Evolutionary conservation across 2,888 invertebrate species (phyloP), one percentile per base, ranked within the genome.

Genomic region (Eudemis profundana): DNA sequence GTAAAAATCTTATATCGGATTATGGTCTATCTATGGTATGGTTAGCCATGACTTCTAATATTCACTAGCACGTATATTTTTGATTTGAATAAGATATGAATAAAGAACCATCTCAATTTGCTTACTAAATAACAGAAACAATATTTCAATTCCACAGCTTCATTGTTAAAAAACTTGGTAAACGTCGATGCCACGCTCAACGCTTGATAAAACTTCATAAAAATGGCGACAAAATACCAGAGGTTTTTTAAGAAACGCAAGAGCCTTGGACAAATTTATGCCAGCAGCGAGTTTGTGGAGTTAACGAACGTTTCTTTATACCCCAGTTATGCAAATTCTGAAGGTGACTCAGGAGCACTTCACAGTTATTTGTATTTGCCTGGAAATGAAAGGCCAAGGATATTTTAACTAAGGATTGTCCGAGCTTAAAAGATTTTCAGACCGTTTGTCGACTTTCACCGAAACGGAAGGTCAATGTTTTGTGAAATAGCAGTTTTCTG

Each of bases 321-420:
- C 36, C 64, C 57, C 17, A 61, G 68, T 68, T 74, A 77, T 78
- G 76, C 74, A 78, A 78, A 78, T 78, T 77, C 69, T 29, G 61
- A 72, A 75, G 71, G 72, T 64, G 72, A 68, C 59, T 63, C 66
- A 51, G 36, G 23, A 68, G 68, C 71, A 70, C 69, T 73, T 72
- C 64, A 70, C 69, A 69, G 71, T 70, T 71, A 74, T 77, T 77
- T 73, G 74, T 63, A 67, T 66, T 62, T 61, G 57, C 70, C 68
- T 36, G 60, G 53, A 77, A 79, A 75, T 75, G 73, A 68, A 71
- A 70, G 57, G 47, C 65, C 44, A 0, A 46, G 46, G 56, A 66
- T 75, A 69, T 71, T 72, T 73, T 69, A 64, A 71, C 69, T 65
- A 61, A 68, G 60, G 62, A 67, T 68, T 68, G 69, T 67, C 59